A percentile compares a stretch with the other conserved stretches of the same genome.
Conservation (phyloP, 2,888 invertebrate species). For the Phymatocera aterrima region DNA sequence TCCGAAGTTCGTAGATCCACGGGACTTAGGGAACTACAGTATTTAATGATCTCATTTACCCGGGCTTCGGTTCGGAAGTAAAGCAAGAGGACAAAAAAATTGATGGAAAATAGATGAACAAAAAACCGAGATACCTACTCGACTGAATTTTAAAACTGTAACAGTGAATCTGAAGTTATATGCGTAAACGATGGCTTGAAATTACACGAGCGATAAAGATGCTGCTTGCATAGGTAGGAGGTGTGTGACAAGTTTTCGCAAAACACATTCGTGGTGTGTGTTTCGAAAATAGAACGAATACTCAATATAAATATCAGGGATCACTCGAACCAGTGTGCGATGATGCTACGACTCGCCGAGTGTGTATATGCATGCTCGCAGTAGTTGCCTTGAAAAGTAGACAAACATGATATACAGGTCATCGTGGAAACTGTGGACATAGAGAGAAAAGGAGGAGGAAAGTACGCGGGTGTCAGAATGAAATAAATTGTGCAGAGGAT, state of each 20-base stretch:
- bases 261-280: too few species aligned
- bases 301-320: too few species aligned
- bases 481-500: slow-evolving; percentile 35
- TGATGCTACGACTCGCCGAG: too few species aligned
- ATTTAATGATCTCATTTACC: slow-evolving; percentile 23
- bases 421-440: background rate
- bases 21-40: background rate
- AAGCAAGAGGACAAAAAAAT: background rate
- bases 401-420: slow-evolving; percentile 24
- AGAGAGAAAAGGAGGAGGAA: background rate
- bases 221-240: too few species aligned
- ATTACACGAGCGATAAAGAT: too few species aligned
- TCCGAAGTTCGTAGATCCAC: slow-evolving; percentile 2
- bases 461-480: background rate
- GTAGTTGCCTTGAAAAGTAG: background rate
- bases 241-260: too few species aligned
- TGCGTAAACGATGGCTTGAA: too few species aligned
- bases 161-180: too few species aligned
- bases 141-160: too few species aligned
- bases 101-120: background rate
- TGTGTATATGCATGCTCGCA: background rate
- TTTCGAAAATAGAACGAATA: too few species aligned
- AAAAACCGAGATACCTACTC: too few species aligned
- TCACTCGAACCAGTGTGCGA: too few species aligned
- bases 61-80: background rate